Evolutionary conservation across 2,797 vertebrate species (phyloP), one percentile per base, ranked within the genome.

Genomic region (Crocidura indochinensis): DNA sequence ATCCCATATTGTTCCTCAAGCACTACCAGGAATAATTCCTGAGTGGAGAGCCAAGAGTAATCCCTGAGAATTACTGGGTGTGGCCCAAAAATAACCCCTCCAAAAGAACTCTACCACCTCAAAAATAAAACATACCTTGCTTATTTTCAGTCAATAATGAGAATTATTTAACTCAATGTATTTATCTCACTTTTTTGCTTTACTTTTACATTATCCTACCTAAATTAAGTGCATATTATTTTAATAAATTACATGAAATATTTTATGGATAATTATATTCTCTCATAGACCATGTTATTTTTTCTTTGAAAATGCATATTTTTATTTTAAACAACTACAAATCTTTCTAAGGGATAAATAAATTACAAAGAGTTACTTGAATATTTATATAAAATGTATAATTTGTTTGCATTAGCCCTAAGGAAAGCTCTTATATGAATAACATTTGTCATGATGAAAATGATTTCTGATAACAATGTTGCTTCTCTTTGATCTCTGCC

Each of bases 71-170:
- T 38, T 38, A 38, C 38, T 38, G 38, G 38, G 38, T 38, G 38
- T 38, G 38, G 38, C 38, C 38, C 2, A 38, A 38, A 38, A 38
- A 38, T 38, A 38, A 38, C 38, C 38, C 38, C 38, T 5, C 38
- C 38, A 38, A 38, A 38, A 38, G 38, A 38, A 38, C 38, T 38
- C 38, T 38, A 38, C 38, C 38, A 38, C 38, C 38, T 38, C 38
- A 38, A 38, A 38, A 38, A 38, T 38, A 77, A 69, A 60, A 87
- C 20, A 27, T 71, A 44, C 4, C 64, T 65, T 73, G 14, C 46
- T 91, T 77, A 71, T 5, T 79, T 93, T 85, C 56, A 83, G 81
- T 24, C 80, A 38, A 62, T 47, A 53, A 69, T 56, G 71, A 83
- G 38, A 94, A 91, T 67, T 71, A 60, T 6, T 0, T 64, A 79